Evolutionary conservation across 2,113 vertebrate genomes (phyloP).

Genomic region (Porphyrio hochstetteri): DNA sequence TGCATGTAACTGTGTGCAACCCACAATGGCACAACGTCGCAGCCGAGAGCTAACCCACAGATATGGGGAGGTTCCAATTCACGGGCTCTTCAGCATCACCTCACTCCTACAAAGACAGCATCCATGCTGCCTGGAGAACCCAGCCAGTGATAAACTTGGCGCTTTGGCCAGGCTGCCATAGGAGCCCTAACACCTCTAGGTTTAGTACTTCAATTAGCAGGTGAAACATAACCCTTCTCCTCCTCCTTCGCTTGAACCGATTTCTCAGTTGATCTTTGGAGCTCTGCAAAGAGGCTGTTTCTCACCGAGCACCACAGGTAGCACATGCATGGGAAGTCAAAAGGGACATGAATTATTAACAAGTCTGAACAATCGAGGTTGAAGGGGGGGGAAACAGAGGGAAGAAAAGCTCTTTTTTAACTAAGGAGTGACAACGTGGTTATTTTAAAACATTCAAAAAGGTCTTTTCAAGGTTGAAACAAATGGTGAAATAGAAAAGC

Average conservation of each 20-base stretch:
- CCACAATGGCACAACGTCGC: neutral
- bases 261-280: constrained; percentile 48
- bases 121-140: neutral
- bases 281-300: constrained; percentile 30
- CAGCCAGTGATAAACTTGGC: neutral
- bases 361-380: constrained; percentile 18
- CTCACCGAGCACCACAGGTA: constrained; percentile 40
- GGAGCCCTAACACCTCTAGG: neutral
- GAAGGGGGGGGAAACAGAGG: neutral
- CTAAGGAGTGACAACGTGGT: neutral
- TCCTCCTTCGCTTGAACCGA: constrained; percentile 1
- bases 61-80: neutral
- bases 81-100: neutral
- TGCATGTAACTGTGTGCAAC: neutral
- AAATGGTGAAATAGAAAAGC: neutral
- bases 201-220: constrained; percentile 9
- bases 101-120: neutral
- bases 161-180: neutral
- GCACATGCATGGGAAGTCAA: constrained; percentile 35
- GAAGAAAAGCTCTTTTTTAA: constrained; percentile 34
- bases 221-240: constrained; percentile 6
- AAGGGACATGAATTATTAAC: constrained; percentile 57
- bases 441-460: constrained; percentile 37
- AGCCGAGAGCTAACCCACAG: neutral
- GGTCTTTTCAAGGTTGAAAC: constrained; percentile 13